These are phyloP conservation scores for Triplophysa rosa DNA, from an alignment of 2,113 vertebrate genomes.

Conservation along the genomic window DNA sequence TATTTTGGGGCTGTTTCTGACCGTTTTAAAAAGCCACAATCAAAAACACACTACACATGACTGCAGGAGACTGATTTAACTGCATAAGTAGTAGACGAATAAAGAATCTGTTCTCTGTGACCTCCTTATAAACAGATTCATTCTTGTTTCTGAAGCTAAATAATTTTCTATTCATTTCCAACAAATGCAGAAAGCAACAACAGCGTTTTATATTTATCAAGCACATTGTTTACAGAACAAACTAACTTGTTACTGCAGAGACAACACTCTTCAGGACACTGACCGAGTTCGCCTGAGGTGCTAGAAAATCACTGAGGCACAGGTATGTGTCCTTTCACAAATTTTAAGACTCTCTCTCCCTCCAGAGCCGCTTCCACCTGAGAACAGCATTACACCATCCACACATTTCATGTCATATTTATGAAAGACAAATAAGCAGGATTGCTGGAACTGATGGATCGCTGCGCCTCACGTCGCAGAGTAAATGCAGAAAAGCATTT, in stretches of 20 bases:
- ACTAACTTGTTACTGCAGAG: too few species aligned
- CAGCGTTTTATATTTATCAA: too few species aligned
- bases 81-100: background rate
- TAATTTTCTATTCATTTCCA: too few species aligned
- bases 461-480: background rate
- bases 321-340: too few species aligned
- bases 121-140: background rate
- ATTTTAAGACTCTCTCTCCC: background rate
- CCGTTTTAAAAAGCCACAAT: slow-evolving; percentile 1
- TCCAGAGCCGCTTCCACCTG: background rate
- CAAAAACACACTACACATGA: background rate
- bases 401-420: background rate
- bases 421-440: slow-evolving; percentile 2
- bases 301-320: too few species aligned
- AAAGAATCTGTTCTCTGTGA: background rate
- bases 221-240: too few species aligned
- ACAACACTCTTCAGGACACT: too few species aligned
- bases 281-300: too few species aligned
- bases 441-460: background rate
- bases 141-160: too few species aligned
- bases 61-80: background rate
- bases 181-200: too few species aligned
- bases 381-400: background rate
- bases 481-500: background rate
- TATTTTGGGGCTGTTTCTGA: slow-evolving; percentile 38